These are phyloP conservation scores for Agriopis aurantiaria DNA, from an alignment of 2,888 invertebrate species.

Conservation along the genomic window DNA sequence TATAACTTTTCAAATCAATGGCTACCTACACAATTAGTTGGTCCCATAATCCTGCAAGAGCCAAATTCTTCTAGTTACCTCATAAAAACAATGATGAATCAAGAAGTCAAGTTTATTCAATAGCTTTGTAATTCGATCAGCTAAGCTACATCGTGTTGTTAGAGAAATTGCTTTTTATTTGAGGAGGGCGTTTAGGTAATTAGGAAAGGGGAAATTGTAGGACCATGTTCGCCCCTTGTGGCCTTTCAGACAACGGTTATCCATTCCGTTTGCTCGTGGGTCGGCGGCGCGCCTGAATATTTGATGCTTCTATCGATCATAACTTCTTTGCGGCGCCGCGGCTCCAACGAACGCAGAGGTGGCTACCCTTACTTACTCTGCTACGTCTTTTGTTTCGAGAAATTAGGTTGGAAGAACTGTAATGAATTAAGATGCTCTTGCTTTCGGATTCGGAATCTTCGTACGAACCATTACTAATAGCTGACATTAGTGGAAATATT, in stretches of 20 bases:
- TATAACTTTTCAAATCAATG: neutral
- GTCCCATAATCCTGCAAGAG: neutral
- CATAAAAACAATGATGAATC: too few relatives aligned
- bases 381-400: conserved; percentile 17
- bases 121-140: conserved; percentile 44
- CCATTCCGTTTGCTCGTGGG: conserved; percentile 76
- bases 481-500: neutral
- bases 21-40: neutral
- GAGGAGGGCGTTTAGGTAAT: conserved; percentile 64
- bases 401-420: conserved; percentile 11
- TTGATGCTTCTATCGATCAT: conserved; percentile 84
- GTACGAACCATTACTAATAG: neutral
- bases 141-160: conserved; percentile 44
- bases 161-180: conserved; percentile 50
- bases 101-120: conserved; percentile 46
- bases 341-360: conserved; percentile 45
- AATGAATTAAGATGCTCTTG: conserved; percentile 26
- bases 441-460: neutral
- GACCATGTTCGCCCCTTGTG: conserved; percentile 68
- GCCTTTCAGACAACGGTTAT: conserved; percentile 79
- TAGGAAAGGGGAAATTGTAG: conserved; percentile 63
- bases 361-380: conserved; percentile 9
- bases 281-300: conserved; percentile 76
- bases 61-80: neutral
- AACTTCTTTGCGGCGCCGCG: conserved; percentile 74